A percentile compares a stretch with the other conserved stretches of the same genome.
Evolutionary conservation across 2,113 vertebrate species (phyloP).

Genomic region (Eidolon helvum): DNA sequence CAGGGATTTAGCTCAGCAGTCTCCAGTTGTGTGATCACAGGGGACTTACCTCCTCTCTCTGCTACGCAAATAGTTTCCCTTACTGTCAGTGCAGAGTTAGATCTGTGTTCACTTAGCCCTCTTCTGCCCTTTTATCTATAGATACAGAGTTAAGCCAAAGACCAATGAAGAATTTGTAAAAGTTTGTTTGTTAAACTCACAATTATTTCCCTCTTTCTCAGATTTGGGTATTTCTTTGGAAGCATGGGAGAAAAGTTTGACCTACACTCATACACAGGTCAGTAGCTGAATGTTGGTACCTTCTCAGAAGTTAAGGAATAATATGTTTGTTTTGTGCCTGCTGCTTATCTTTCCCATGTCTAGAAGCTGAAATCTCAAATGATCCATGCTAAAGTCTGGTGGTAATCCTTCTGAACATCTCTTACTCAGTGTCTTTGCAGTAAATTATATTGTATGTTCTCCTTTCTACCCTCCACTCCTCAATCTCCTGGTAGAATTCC

Average conservation of each 20-base stretch:
- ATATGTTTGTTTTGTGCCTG: neutral
- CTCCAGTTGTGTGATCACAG: neutral
- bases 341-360: neutral
- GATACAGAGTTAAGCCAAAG: neutral
- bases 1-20: neutral
- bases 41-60: neutral
- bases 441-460: neutral
- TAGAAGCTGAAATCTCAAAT: neutral
- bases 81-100: neutral
- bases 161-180: neutral
- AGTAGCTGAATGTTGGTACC: neutral
- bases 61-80: neutral
- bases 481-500: neutral
- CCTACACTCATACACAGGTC: neutral
- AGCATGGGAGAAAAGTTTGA: neutral
- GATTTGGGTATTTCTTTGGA: neutral
- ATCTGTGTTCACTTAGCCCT: neutral
- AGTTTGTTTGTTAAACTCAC: neutral
- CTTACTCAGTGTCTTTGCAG: neutral
- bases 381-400: too few relatives aligned
- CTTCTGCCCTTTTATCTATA: neutral
- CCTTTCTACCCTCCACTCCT: neutral
- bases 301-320: neutral
- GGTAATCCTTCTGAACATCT: neutral
- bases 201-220: neutral